phyloP scores from a whole-genome alignment of 2,888 invertebrate species.

The Acleris sparsana region DNA sequence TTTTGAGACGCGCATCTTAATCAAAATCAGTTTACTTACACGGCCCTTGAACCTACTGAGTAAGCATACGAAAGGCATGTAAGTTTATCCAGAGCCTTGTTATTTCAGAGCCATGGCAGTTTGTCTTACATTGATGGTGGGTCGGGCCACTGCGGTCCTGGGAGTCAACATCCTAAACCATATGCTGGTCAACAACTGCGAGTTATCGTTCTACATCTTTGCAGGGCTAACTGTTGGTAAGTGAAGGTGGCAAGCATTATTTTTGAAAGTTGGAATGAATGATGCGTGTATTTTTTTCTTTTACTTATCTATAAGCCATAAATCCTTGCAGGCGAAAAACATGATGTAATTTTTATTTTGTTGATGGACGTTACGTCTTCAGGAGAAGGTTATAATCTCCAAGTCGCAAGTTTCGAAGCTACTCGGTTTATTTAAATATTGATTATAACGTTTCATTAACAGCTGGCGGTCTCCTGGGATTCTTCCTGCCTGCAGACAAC shows the following conservation, averaged over 20 bases:
- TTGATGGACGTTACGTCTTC: too few relatives aligned
- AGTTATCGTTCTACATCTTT: constrained; percentile 84
- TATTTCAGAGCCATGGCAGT: constrained; percentile 84
- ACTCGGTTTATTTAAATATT: not conserved
- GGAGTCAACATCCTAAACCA: constrained; percentile 85
- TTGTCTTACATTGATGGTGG: constrained; percentile 84
- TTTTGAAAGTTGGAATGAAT: not conserved
- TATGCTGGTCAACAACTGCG: constrained; percentile 83
- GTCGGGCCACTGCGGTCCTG: constrained; percentile 84
- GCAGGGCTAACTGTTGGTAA: constrained; percentile 74
- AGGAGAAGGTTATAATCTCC: too few relatives aligned
- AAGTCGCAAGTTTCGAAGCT: too few relatives aligned
- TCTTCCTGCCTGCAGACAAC: constrained; percentile 60
- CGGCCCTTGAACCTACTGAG: too few relatives aligned
- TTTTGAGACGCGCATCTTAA: too few relatives aligned
- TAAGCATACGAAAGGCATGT: too few relatives aligned
- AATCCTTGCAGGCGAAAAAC: too few relatives aligned
- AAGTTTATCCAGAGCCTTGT: not conserved
- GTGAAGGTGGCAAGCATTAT: constrained; percentile 39
- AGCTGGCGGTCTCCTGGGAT: constrained; percentile 63
- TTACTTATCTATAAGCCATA: too few relatives aligned
- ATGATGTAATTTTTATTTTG: too few relatives aligned
- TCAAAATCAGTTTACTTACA: too few relatives aligned
- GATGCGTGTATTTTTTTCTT: too few relatives aligned
- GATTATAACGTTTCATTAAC: constrained; percentile 42